Base-by-base conservation (phyloP, 2,888 invertebrate species). In the Erebia epiphron region DNA sequence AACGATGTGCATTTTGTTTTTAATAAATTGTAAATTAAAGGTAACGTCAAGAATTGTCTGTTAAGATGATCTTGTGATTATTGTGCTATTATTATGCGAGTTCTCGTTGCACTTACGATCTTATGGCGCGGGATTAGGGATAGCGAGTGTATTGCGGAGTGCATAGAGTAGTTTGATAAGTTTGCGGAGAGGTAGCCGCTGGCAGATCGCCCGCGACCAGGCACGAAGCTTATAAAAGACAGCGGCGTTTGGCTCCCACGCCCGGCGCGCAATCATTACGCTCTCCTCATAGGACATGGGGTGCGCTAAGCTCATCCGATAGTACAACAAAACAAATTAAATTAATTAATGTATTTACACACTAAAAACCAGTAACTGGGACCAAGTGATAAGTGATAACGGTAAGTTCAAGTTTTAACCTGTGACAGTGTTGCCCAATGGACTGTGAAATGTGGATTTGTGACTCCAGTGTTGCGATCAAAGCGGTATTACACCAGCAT, bases 281-380 rank as follows among this genome's bases (percentile, higher is more conserved):
- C 91, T 85, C 81, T 90, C 90, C 93, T 87, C 91, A 93, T 93
- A 92, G 93, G 90, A 92, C 91, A 93, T 93, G 93, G 93, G 90
- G 92, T 91, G 92, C 92, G 89, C 92, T 85, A 89, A 90, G 84
- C 86, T 87, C 84, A 82, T 84, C 84, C 90, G 90, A 91, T 91
- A 92, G 87, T 87, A 86, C 80, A 82, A 83, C 79, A 86, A 82
- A 86, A 46, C 83, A 83, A 84, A 78, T 77, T 79, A 62, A 78
- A 78, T 77, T 78, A 79, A 80, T 81, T 80, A 79, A 81, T 82
- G 76, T 78, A 79, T 78, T 76, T 77, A 70, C 66, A 71, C 73
- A 70, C 65, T 67, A 69, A 82, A 60, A 82, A 87, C 84, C 83
- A 85, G 87, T 87, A 81, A 87, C 83, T 83, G 91, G 92, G 91